Base-by-base conservation (phyloP, 2,888 invertebrate species). In the Meandrusa payeni region DNA sequence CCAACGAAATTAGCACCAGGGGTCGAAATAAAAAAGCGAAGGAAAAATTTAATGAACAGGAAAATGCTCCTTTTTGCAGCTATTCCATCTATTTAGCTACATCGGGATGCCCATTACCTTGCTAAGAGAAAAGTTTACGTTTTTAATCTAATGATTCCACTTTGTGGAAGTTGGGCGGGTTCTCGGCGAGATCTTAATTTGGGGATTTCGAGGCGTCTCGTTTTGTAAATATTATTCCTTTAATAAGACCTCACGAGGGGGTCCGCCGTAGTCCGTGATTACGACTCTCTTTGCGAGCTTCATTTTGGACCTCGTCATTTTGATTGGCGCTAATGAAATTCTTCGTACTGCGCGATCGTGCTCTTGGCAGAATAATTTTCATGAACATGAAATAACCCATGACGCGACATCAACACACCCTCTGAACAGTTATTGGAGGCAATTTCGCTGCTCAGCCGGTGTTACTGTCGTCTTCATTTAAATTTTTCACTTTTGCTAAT, bases 41-140 rank as follows among this genome's bases (percentile, higher is more conserved):
- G 78, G 86, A 88, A 88, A 88, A 88, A 88, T 88, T 89, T 89
- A 89, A 89, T 89, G 88, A 89, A 89, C 88, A 88, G 88, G 88
- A 89, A 89, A 89, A 89, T 88, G 86, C 83, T 86, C 83, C 87
- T 87, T 87, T 85, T 87, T 85, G 85, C 85, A 86, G 85, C 86
- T 88, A 87, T 87, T 87, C 78, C 85, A 87, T 87, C 86, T 87
- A 88, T 88, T 88, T 88, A 88, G 88, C 88, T 85, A 82, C 86
- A 88, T 87, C 70, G 83, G 86, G 86, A 87, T 88, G 87, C 87
- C 88, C 88, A 88, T 88, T 88, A 88, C 88, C 83, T 88, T 82
- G 85, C 88, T 88, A 88, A 88, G 86, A 88, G 88, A 88, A 88
- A 88, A 88, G 88, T 88, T 88, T 86, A 85, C 86, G 85, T 88